Evolutionary conservation across 2,888 invertebrate species (phyloP), one percentile per base, ranked within the genome.

Genomic region (Theretra japonica): DNA sequence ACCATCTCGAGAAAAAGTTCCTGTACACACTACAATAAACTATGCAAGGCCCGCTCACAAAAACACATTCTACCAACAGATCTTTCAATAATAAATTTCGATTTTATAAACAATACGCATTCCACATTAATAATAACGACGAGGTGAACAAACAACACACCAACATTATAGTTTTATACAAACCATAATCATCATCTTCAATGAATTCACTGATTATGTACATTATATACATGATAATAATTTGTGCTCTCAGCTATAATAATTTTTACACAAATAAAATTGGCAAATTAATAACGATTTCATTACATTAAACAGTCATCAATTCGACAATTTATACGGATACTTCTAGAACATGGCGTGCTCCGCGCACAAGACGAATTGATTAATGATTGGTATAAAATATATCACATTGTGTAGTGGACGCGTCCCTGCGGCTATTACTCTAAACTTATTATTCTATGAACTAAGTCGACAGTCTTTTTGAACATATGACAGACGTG

Each of bases 401-500:
- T 25, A 58, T 58, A 58, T 58, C 69, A 69, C 69, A 69, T 56
- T 41, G 33, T 58, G 56, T 58, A 33, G 15, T 41, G 30, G 23
- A 17, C 69, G 30, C 41, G 19, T 57, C 30, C 23, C 41, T 58
- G 56, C 30, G 21, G 21, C n/a, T 70, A 33, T 57, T 70, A 70
- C n/a, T 30, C 68, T 75, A 75, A 79, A 78, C 68, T 50, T 48
- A 72, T 72, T 76, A 41, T 21, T 41, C 23, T 41, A 65, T 65
- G 62, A 79, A 76, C 76, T 71, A 82, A 75, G 76, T 79, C 82
- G 84, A 81, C 79, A 74, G 86, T 86, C 90, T 75, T 89, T 87
- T 83, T 82, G 77, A 91, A 91, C 90, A 91, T 90, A 91, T 91
- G 81, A 81, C 81, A 83, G 88, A 89, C 85, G 69, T 75, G 76